Evolutionary conservation across 1,140 invertebrate species (phyloP).

Genomic region (Leptinotarsa texana): DNA sequence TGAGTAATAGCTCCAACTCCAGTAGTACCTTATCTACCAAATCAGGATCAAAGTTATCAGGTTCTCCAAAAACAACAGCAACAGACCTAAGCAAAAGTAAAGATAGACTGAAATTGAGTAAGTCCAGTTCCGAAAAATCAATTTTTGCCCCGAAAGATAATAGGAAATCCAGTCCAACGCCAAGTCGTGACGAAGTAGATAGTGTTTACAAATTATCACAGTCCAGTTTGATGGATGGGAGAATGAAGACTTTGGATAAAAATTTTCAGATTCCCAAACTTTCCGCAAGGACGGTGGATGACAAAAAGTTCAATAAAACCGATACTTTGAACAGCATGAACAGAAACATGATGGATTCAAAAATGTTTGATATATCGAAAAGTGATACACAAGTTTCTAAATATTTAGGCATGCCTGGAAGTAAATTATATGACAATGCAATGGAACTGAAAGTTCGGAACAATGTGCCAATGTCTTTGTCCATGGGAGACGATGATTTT

Average conservation of each 20-base stretch:
- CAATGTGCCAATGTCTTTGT: constrained; percentile 29
- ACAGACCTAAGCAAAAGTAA: constrained; percentile 64
- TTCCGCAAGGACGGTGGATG: constrained; percentile 62
- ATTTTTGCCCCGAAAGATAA: constrained; percentile 67
- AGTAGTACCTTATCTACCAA: constrained; percentile 44
- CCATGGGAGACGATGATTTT: constrained; percentile 36
- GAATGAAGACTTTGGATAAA: constrained; percentile 78
- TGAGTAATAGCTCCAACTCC: constrained; percentile 19
- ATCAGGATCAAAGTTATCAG: constrained; percentile 51
- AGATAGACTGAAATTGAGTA: constrained; percentile 47
- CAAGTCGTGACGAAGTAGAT: constrained; percentile 65
- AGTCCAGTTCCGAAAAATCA: constrained; percentile 61
- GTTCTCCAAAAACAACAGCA: constrained; percentile 56
- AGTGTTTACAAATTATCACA: constrained; percentile 62
- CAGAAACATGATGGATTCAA: constrained; percentile 5
- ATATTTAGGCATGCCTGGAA: constrained; percentile 41
- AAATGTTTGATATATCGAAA: constrained; percentile 40
- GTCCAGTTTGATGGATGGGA: constrained; percentile 68
- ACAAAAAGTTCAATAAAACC: constrained; percentile 43
- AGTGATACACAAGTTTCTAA: constrained; percentile 41
- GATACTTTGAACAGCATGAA: constrained; percentile 5
- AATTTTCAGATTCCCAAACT: constrained; percentile 87
- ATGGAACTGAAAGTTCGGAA: constrained; percentile 50
- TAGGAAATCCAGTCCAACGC: constrained; percentile 68
- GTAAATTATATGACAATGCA: constrained; percentile 39